Conservation (phyloP, 2,113 vertebrate species). For the Grammomys surdaster region DNA sequence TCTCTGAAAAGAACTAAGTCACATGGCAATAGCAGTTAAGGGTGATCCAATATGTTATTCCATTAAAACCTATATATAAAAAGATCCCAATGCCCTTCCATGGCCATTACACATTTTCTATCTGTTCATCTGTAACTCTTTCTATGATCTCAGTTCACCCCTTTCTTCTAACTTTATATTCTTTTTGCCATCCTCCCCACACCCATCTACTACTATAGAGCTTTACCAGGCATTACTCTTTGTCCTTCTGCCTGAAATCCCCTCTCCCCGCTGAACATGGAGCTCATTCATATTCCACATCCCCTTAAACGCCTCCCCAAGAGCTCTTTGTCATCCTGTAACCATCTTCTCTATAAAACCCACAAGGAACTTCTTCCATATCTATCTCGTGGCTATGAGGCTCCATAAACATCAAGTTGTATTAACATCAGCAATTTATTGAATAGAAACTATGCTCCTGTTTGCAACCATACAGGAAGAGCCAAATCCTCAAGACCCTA, state of each 20-base stretch:
- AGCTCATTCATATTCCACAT: neutral
- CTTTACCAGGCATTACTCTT: neutral
- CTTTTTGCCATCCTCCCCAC: neutral
- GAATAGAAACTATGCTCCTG: slow-evolving; percentile 15
- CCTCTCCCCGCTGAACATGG: neutral
- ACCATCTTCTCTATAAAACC: neutral
- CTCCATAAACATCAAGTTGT: neutral
- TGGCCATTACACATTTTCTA: neutral
- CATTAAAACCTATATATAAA: neutral
- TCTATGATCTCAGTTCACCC: neutral
- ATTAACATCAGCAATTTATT: slow-evolving; percentile 30
- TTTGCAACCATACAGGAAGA: slow-evolving; percentile 42
- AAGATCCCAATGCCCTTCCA: neutral
- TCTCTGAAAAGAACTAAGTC: neutral
- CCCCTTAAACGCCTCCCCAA: neutral
- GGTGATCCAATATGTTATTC: neutral
- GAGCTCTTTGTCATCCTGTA: neutral
- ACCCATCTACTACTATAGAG: too few species aligned
- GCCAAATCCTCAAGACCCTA: neutral
- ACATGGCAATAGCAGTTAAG: neutral
- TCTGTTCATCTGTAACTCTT: neutral
- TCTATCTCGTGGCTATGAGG: neutral
- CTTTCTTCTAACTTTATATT: neutral
- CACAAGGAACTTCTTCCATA: neutral
- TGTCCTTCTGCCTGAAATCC: neutral